A percentile compares a stretch with the other conserved stretches of the same genome.
phyloP scores from a whole-genome alignment of 2,888 invertebrate species.

The Kryphioiulus occultus region DNA sequence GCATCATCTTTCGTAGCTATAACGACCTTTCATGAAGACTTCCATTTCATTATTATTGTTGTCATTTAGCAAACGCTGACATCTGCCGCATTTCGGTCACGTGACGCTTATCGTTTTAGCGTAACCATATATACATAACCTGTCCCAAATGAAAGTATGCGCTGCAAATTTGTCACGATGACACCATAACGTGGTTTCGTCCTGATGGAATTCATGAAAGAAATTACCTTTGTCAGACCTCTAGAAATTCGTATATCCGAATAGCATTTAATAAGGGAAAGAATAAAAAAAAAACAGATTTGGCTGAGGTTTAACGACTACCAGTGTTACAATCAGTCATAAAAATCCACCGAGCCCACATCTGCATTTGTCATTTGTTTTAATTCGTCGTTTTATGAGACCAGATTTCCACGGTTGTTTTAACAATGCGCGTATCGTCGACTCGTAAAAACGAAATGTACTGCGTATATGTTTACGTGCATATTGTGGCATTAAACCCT shows the following conservation, averaged over 20 bases:
- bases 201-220: background rate
- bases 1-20: no score
- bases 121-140: background rate
- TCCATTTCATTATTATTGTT: background rate
- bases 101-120: background rate
- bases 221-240: background rate
- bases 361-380: conserved; percentile 32
- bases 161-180: background rate
- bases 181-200: background rate
- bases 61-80: background rate
- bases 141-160: background rate
- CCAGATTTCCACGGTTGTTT: conserved; percentile 21
- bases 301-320: conserved; percentile 27
- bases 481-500: background rate
- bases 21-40: background rate
- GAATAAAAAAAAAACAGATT: background rate
- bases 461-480: background rate
- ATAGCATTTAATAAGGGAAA: background rate
- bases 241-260: background rate
- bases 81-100: background rate
- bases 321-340: conserved; percentile 1
- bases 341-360: background rate
- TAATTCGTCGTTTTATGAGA: conserved; percentile 39
- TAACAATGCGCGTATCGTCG: background rate
- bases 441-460: background rate